Evolutionary conservation across 2,113 vertebrate species (phyloP).

Genomic region (Sinocyclocheilus maitianheensis): DNA sequence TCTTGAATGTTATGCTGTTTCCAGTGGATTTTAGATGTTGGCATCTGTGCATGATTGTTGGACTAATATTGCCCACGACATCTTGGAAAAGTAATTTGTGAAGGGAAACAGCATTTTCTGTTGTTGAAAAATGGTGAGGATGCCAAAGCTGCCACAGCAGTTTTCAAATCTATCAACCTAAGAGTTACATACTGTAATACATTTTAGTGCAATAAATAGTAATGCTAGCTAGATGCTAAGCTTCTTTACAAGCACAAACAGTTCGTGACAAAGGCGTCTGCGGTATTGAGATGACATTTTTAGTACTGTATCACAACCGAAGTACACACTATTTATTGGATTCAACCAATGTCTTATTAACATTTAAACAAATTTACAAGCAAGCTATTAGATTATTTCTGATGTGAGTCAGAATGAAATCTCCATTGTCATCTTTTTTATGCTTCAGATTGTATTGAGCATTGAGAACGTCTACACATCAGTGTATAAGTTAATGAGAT

Average conservation of each 20-base stretch:
- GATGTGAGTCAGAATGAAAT: background rate
- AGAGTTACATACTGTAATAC: background rate
- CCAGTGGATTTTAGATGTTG: background rate
- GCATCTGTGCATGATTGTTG: background rate
- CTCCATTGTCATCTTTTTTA: background rate
- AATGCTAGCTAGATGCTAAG: background rate
- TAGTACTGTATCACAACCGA: background rate
- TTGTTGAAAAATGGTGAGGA: background rate
- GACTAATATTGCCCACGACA: background rate
- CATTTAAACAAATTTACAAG: slow-evolving; percentile 1
- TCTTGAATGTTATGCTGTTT: background rate
- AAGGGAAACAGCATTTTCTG: background rate
- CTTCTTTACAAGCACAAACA: background rate
- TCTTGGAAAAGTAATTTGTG: background rate
- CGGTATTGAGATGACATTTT: background rate
- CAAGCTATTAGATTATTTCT: background rate
- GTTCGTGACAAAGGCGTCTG: background rate
- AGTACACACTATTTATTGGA: background rate
- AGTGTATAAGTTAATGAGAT: background rate
- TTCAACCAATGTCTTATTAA: background rate
- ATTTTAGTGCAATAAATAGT: background rate
- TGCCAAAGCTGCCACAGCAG: background rate
- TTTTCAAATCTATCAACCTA: background rate
- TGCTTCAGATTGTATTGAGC: background rate
- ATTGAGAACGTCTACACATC: background rate